Base-by-base conservation (phyloP, 2,888 invertebrate genomes). In the Drosophila falleni region DNA sequence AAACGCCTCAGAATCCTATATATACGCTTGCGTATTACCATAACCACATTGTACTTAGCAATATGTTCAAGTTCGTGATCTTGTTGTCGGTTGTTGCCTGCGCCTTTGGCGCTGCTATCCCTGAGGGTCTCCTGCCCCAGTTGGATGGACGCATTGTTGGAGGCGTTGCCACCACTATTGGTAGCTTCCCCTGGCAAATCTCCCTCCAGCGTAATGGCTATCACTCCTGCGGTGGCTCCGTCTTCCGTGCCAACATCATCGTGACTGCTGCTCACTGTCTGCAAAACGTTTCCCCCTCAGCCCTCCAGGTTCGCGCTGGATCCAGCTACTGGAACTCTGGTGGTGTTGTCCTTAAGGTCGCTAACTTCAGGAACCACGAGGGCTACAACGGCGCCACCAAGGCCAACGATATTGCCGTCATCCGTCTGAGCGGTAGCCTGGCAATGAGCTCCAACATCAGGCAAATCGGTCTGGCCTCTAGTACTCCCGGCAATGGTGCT, bases 231-330 rank as follows among this genome's bases (percentile, higher is more conserved):
- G 95, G 95, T 2, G 95, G 94, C 0, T 90, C 94, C 9, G 89
- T 95, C 55, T 93, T 93, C 54, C 84, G 81, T 13, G 88, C 93
- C 54, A 93, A 93, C 37, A 71, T 87, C 29, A 92, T 94, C 1
- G 70, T 95, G 3, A 95, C 95, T 1, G 95, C 95, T 39, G 95
- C 95, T 10, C 95, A 95, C 84, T 95, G 95, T 80, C 92, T 91
- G 71, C 85, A 93, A 51, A 44, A 31, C 46, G 78, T 80, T 11
- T 70, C 84, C 3, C 61, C 80, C 2, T 80, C 80, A 3, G 0
- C 4, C 11, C 64, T 91, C 41, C 74, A 72, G 41, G 81, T 95
- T 5, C 93, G 94, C 0, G 94, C 93, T 9, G 95, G 95, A 0
- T 94, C 94, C 2, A 92, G 93, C 0, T 92, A 91, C 44, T 93